Evolutionary conservation across 2,113 vertebrate genomes (phyloP).

Genomic region (Thinocorus orbignyianus): DNA sequence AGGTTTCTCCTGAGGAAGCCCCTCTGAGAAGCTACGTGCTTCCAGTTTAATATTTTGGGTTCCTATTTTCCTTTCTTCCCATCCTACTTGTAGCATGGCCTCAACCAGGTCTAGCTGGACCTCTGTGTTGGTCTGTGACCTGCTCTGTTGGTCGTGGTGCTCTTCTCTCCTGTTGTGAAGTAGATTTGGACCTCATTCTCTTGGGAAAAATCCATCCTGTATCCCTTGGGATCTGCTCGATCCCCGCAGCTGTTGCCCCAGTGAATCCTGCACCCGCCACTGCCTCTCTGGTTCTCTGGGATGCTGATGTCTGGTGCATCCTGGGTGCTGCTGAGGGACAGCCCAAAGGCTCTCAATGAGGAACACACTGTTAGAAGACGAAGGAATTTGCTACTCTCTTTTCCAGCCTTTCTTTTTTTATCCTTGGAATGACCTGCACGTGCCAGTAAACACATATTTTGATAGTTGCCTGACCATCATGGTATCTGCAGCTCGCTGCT

Average conservation of each 20-base stretch:
- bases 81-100: neutral
- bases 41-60: neutral
- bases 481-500: neutral
- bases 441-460: neutral
- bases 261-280: neutral
- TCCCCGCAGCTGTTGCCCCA: neutral
- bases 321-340: neutral
- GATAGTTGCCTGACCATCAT: neutral
- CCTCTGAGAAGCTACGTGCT: neutral
- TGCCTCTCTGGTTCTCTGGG: neutral
- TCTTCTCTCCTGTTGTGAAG: neutral
- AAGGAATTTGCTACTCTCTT: fast-evolving
- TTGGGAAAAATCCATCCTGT: neutral
- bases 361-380: neutral
- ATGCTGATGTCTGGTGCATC: neutral
- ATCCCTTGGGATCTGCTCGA: neutral
- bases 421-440: neutral
- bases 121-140: neutral
- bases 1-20: neutral
- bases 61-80: neutral
- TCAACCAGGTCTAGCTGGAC: neutral
- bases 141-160: neutral
- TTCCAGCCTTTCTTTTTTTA: neutral
- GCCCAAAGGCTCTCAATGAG: neutral
- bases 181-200: neutral